Evolutionary conservation across 1,140 invertebrate species (phyloP), one percentile per base, ranked within the genome.

Genomic region (Homarus americanus): DNA sequence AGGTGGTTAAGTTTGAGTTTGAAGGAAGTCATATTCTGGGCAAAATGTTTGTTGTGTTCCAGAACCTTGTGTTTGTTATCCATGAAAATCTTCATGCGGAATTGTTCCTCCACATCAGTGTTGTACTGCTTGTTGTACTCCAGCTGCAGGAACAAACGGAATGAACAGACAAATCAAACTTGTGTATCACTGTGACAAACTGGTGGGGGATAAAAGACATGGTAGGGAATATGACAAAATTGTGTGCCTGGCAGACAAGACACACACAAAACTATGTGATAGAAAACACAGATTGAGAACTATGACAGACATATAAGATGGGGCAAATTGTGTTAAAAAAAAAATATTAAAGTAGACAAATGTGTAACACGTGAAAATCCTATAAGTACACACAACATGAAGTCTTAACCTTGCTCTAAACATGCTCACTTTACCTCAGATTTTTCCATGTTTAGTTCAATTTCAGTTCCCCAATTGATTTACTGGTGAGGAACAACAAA

Each of bases 21-120:
- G 94, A 95, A 98, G 10, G 94, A 93, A 66, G 96, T 95, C 89
- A 95, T 93, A 0, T 97, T 97, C 75, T 94, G 93, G 91, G 96
- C 96, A 66, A 93, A 94, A 66, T 93, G 90, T 20, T 94, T 84
- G 66, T 85, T 85, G 32, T 85, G 83, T 2, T 32, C 28, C 36
- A 49, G 5, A 28, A 85, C 63, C 36, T 69, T 85, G 40, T 73
- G 66, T 34, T 85, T 85, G 36, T 85, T 85, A 93, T 98, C 97
- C 94, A 97, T 96, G 93, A 96, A 98, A 90, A 98, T 97, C 94
- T 98, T 98, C 95, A 97, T 95, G 36, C 97, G 96, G 94, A 97
- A 97, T 91, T 95, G 95, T 94, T 98, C 97, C 94, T 98, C 97
- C 1, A 95, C 95, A 7, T 96, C 95, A 93, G 95, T 96, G 9